These are phyloP conservation scores for Eupithecia subumbrata DNA, from an alignment of 2,888 invertebrate genomes.

Conservation along the genomic window DNA sequence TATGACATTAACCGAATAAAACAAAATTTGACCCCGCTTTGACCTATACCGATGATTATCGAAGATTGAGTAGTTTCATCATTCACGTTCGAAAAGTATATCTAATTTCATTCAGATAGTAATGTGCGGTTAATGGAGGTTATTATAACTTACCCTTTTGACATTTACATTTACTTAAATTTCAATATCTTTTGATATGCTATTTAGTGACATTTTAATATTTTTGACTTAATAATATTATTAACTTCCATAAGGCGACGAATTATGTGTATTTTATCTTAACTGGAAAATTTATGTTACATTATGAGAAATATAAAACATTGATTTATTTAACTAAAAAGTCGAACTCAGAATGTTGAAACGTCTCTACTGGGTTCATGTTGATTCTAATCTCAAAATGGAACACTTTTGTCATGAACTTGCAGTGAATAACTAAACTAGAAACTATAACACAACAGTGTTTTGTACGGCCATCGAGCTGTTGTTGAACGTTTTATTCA, in stretches of 20 bases:
- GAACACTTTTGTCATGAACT: neutral
- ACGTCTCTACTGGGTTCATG: neutral
- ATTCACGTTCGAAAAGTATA: neutral
- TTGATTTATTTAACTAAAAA: neutral
- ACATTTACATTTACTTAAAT: neutral
- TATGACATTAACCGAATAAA: neutral
- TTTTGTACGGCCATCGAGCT: neutral
- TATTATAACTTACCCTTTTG: neutral
- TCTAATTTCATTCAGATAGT: neutral
- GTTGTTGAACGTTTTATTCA: neutral
- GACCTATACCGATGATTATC: neutral
- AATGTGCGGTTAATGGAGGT: neutral
- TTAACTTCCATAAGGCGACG: neutral
- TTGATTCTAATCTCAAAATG: neutral
- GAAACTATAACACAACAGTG: neutral
- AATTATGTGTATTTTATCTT: neutral
- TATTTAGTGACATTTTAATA: neutral
- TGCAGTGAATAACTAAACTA: neutral
- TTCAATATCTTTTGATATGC: neutral
- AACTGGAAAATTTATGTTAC: neutral
- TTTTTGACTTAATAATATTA: neutral
- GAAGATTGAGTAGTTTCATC: neutral
- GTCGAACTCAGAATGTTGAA: neutral
- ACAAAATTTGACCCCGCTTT: neutral
- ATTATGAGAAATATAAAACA: neutral